Conservation (phyloP, 2,797 vertebrate species). For the Tangara arthus region DNA sequence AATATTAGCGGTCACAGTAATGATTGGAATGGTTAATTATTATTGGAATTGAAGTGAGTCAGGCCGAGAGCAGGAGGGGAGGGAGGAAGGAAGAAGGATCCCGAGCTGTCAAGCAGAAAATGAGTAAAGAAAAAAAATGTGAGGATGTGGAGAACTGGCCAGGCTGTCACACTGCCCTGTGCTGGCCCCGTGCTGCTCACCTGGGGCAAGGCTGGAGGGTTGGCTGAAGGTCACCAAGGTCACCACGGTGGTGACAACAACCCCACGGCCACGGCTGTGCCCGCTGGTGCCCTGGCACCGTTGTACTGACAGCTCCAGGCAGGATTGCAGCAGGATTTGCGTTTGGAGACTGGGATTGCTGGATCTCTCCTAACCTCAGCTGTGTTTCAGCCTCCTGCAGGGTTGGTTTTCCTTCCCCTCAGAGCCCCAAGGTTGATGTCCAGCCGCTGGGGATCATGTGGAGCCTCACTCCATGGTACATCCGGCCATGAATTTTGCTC, state of each 20-base stretch:
- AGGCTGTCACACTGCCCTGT: neutral
- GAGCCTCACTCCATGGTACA: neutral
- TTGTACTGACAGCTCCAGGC: neutral
- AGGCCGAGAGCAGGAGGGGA: neutral
- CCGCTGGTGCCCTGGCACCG: accelerated
- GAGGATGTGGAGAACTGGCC: neutral
- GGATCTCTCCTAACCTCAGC: neutral
- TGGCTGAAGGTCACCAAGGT: neutral
- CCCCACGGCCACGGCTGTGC: accelerated
- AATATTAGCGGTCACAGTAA: accelerated
- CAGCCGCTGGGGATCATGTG: neutral
- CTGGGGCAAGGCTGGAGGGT: neutral
- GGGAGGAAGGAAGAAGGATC: conserved; percentile 1
- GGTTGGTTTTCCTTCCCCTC: neutral
- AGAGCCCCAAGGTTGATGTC: neutral
- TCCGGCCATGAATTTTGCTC: neutral
- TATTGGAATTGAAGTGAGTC: neutral
- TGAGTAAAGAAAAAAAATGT: neutral
- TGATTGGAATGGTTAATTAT: neutral
- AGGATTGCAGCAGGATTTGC: neutral
- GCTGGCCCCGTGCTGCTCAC: accelerated
- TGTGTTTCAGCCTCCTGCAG: neutral
- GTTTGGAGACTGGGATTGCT: neutral
- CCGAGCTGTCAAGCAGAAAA: neutral
- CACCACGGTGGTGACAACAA: neutral